Evolutionary conservation across 2,113 vertebrate genomes (phyloP).

Genomic region (Sinocyclocheilus grahami): DNA sequence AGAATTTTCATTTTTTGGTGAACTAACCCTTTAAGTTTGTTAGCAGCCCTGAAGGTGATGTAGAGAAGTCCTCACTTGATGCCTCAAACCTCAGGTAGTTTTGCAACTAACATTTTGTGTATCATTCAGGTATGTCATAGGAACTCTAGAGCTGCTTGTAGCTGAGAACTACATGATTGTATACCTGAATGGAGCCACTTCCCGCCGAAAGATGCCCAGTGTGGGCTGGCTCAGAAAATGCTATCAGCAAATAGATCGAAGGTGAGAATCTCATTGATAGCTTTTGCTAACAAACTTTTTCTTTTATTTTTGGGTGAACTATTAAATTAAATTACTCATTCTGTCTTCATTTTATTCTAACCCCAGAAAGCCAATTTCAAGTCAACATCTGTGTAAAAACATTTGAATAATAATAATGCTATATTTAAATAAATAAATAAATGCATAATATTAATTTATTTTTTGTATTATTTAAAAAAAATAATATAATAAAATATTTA

Average conservation of each 20-base stretch:
- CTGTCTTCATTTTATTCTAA: background rate
- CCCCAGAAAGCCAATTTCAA: background rate
- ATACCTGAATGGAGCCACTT: conserved; percentile 95
- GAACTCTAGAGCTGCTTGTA: conserved; percentile 94
- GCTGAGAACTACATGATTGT: conserved; percentile 99
- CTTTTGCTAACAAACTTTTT: background rate
- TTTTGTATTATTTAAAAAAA: too few species aligned
- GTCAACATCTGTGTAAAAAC: conserved; percentile 74
- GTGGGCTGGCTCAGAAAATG: conserved; percentile 96
- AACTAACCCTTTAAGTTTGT: background rate
- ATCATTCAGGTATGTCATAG: conserved; percentile 88
- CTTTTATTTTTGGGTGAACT: background rate
- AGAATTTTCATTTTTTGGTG: too few species aligned
- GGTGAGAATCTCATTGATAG: conserved; percentile 72
- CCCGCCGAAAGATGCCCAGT: conserved; percentile 94
- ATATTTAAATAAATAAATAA: too few species aligned
- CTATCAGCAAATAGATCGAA: conserved; percentile 95
- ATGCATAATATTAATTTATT: conserved; percentile 44
- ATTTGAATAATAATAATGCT: too few species aligned
- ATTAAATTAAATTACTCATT: background rate
- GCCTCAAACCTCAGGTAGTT: background rate
- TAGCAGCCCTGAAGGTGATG: background rate
- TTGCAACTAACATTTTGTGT: background rate
- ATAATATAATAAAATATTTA: background rate
- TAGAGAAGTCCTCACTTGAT: background rate